Conservation (phyloP, 2,797 vertebrate genomes). For the Hyperoplus immaculatus region DNA sequence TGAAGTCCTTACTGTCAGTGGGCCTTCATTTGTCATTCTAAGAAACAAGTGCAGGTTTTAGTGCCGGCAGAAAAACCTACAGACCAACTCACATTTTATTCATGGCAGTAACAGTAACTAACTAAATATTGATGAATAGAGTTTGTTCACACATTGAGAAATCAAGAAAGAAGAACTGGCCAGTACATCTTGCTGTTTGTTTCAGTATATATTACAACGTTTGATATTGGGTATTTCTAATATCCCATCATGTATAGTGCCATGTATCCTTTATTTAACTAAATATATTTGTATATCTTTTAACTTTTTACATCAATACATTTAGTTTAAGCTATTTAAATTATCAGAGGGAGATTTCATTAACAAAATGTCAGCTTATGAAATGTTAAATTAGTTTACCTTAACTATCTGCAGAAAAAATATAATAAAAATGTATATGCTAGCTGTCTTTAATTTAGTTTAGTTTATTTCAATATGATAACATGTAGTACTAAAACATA, state of each 20-base stretch:
- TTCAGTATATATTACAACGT: background rate
- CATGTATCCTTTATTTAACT: background rate
- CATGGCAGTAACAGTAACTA: slow-evolving; percentile 1
- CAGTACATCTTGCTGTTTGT: background rate
- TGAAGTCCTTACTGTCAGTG: slow-evolving; percentile 42
- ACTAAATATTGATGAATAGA: slow-evolving; percentile 18
- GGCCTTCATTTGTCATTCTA: slow-evolving; percentile 30
- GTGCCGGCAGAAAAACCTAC: background rate
- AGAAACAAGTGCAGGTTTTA: slow-evolving; percentile 14
- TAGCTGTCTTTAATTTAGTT: no score
- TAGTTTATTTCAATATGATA: no score
- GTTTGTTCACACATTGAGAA: background rate
- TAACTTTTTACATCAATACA: background rate
- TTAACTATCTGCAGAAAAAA: background rate
- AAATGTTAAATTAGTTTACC: background rate
- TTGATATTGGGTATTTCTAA: background rate
- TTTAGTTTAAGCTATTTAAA: background rate
- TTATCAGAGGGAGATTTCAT: background rate
- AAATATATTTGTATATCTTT: background rate
- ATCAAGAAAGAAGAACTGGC: background rate
- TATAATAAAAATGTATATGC: background rate
- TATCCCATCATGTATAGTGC: background rate
- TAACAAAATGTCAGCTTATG: background rate
- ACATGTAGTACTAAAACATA: no score
- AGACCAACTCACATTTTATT: background rate